Base-by-base conservation (phyloP, 2,113 vertebrate species). In the Oxyruncus cristatus region DNA sequence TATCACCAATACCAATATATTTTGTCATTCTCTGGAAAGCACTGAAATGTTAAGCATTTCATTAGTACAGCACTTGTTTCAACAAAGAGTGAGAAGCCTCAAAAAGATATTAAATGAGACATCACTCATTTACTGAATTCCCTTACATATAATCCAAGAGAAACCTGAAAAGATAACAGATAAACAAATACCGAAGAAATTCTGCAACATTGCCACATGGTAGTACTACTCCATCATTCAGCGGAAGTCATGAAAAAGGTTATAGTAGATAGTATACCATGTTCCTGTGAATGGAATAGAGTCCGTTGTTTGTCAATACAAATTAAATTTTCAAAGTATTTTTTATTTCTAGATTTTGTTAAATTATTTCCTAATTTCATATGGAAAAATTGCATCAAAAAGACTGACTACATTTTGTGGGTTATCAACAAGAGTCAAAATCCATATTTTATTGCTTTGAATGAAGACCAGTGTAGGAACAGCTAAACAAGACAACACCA, bases 211-310 rank as follows among this genome's bases (percentile, higher is more conserved):
- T 42, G 11, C 5, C 26, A 44, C 21, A 8, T 52, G 13, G 30
- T 35, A 76, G 3, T 65, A 18, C 14, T 63, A 12, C 8, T 56
- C 23, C 22, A 19, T 47, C 1, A 0, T 30, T 6, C 26, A 44
- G 22, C 82, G 8, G 30, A 61, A 88, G 11, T 75, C 3, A 37
- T 41, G 19, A 32, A 22, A 17, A 46, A 56, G 2, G 2, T 39
- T 81, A 70, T 4, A 32, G 14, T 8, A 62, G 8, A 14, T 5
- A 49, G 11, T 42, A 50, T 0, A 1, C 9, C 3, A 4, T 12
- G 5, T 28, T 30, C 7, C 20, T n/a, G 2, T 55, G 39, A 73
- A 46, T 3, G 76, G 8, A 66, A 27, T 21, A 37, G 2, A 17
- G 5, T 30, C 20, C 53, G 12, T 5, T 56, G 14, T 20, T 37